Base-by-base conservation (phyloP, 2,888 invertebrate species). In the Listrodromus nycthemerus region DNA sequence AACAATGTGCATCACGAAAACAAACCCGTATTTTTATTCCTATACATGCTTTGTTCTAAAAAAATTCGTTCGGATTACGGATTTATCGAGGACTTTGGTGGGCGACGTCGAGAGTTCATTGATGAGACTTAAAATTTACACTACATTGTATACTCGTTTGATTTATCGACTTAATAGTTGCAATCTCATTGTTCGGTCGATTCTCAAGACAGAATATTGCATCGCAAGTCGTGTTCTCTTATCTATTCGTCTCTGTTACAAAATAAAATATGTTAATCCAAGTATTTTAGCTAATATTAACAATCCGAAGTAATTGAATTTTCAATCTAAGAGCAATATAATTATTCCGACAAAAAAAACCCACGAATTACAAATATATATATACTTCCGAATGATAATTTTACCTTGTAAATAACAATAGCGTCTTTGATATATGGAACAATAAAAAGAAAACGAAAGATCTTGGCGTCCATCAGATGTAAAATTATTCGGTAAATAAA, bases 371-470 rank as follows among this genome's bases (percentile, higher is more conserved):
- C 1, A 66, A 21, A 7, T 24, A 55, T 55, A n/a, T 13, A 33
- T 8, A 30, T 19, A 30, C 30, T 73, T 2, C 65, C 45, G 7
- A 79, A 78, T 8, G 63, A 78, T 63, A 63, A 66, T 73, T 73
- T 73, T 66, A 73, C 65, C 8, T 19, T 79, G 79, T 79, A 79
- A 71, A 79, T 79, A 79, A 78, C 21, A 70, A 79, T 73, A 79
- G 30, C 30, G 41, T 79, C 65, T 37, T 52, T 41, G 48, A 41
- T 50, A 21, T 65, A 37, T 27, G 65, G 10, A 24, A 71, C 27
- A 79, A 79, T 65, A 71, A 79, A 79, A 52, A 55, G 21, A 63
- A 79, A 79, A 33, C 13, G 13, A 50, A 24, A 27, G 27, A 66
- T 27, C 30, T 16, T 30, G 2, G 4, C 24, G 27, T 30, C n/a